Percentiles rank a stretch among this genome's conserved stretches.
Evolutionary conservation across 1,140 invertebrate species (phyloP).

Genomic region (Drosophila ananassae): DNA sequence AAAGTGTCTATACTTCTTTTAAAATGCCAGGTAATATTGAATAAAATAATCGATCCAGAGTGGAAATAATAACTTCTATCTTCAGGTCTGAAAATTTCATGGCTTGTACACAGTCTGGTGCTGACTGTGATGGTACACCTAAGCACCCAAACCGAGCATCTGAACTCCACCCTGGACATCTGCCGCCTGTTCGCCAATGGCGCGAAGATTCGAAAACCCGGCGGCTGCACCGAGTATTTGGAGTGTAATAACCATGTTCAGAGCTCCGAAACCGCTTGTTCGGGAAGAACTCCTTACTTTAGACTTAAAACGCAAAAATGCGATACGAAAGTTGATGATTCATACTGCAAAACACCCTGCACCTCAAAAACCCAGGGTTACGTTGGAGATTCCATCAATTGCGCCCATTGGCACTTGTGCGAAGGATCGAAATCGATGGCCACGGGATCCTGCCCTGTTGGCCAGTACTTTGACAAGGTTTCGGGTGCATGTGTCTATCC

Average conservation of each 20-base stretch:
- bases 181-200: slow-evolving; percentile 58
- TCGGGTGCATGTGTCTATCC: slow-evolving; percentile 45
- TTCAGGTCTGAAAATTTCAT: not conserved
- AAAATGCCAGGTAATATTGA: slow-evolving; percentile 31
- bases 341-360: slow-evolving; percentile 47
- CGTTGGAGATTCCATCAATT: slow-evolving; percentile 41
- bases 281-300: slow-evolving; percentile 16
- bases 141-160: slow-evolving; percentile 47
- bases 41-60: not conserved
- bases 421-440: slow-evolving; percentile 3
- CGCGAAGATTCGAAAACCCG: slow-evolving; percentile 56
- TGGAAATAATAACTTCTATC: not conserved
- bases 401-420: slow-evolving; percentile 63
- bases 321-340: slow-evolving; percentile 1
- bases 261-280: not conserved
- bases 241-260: slow-evolving; percentile 33
- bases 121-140: slow-evolving; percentile 28
- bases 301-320: slow-evolving; percentile 12
- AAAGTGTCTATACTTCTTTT: not conserved
- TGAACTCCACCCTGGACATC: slow-evolving; percentile 38
- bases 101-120: slow-evolving; percentile 18
- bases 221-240: slow-evolving; percentile 52
- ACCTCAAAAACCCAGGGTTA: slow-evolving; percentile 33
- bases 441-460: slow-evolving; percentile 35
- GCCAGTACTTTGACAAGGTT: slow-evolving; percentile 43